Evolutionary conservation across 2,888 invertebrate species (phyloP), one percentile per base, ranked within the genome.

Genomic region (Cybosia mesomella): DNA sequence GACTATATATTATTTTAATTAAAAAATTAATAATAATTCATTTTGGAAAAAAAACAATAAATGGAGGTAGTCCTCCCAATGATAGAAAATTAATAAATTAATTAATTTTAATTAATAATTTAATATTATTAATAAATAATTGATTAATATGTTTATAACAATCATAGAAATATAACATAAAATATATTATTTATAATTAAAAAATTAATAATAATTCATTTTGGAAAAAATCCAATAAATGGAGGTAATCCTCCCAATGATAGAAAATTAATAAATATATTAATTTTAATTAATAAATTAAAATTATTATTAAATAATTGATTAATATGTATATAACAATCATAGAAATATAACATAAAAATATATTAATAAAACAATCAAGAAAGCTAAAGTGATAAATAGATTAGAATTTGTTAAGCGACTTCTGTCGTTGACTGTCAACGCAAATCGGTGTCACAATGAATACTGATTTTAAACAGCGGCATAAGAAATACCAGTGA

Each of bases 1-100:
- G n/a, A n/a, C n/a, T 86, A 89, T 84, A 91, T 88, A 53, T 94
- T 89, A 83, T 88, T 93, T 67, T 76, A 73, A 95, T 89, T 91
- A 96, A 73, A 83, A 87, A 90, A 91, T 95, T 95, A 86, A 96
- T 95, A 70, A 95, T 86, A 82, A 96, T 82, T 95, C 96, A 96
- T 95, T 96, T 96, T 3, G 96, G 95, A 0, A 96, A 89, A 92
- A 96, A 96, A 92, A 96, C 96, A 85, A 96, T 82, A 83, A 96
- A 96, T 0, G 96, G 96, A 0, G 96, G 96, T 68, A 96, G 76
- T 22, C 96, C 96, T 0, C 96, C 95, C 90, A 96, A 86, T 0
- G 96, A 96, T 74, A 96, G 64, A 83, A 96, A 92, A 90, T 95
- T 95, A 85, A 95, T 86, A 82, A 95, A 88, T 86, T 95, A 85